phyloP scores from a whole-genome alignment of 2,888 invertebrate genomes.

The Lepidochitona cinerea region DNA sequence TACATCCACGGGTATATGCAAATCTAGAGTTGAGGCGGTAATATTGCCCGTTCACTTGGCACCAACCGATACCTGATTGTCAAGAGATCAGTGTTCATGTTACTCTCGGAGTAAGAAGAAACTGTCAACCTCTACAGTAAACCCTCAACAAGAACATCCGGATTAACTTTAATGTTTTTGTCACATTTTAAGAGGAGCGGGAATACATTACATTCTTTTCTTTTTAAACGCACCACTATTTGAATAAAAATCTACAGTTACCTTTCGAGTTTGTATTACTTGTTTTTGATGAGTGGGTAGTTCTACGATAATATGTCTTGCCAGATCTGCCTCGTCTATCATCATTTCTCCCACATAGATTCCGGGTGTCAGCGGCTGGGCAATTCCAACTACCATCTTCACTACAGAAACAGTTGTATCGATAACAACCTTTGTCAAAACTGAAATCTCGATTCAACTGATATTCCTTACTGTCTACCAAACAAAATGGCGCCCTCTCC shows the following conservation, averaged over 20 bases:
- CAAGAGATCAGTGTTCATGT: too few species aligned
- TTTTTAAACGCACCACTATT: not conserved
- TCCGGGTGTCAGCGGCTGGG: not conserved
- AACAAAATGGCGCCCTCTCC: not conserved
- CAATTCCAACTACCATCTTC: conserved; percentile 57
- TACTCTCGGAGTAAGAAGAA: too few species aligned
- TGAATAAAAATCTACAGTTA: not conserved
- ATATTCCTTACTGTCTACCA: not conserved
- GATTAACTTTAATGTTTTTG: too few species aligned
- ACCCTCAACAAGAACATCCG: too few species aligned
- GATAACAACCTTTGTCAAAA: conserved; percentile 41
- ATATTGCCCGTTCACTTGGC: conserved; percentile 39
- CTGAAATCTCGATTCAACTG: conserved; percentile 22
- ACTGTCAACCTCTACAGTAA: too few species aligned
- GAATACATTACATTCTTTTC: too few species aligned
- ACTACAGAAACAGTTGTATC: conserved; percentile 48
- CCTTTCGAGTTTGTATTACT: not conserved
- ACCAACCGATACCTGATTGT: conserved; percentile 15
- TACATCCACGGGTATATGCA: not conserved
- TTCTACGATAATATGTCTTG: not conserved
- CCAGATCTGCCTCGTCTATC: not conserved
- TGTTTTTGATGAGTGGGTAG: not conserved
- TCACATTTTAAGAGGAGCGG: too few species aligned
- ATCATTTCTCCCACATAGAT: not conserved
- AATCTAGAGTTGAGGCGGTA: conserved; percentile 30